Conservation (phyloP, 1,140 invertebrate genomes). For the Hormaphis cornu region DNA sequence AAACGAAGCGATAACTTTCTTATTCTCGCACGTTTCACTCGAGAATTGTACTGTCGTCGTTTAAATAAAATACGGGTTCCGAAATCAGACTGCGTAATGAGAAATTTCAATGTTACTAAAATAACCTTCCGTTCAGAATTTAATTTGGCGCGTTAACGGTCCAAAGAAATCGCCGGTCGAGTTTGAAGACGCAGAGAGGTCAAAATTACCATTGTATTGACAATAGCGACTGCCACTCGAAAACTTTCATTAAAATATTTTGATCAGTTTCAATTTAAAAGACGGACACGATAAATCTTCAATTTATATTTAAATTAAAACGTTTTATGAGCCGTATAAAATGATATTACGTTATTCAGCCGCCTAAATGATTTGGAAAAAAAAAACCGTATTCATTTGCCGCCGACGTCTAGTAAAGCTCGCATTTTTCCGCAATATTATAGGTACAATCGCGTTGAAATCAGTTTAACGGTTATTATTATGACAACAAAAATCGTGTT, state of each 20-base stretch:
- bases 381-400: too few relatives aligned
- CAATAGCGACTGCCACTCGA: background rate
- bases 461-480: too few relatives aligned
- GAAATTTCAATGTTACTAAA: background rate
- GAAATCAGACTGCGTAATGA: background rate
- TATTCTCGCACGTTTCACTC: background rate
- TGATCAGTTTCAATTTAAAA: background rate
- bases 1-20: background rate
- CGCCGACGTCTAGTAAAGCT: too few relatives aligned
- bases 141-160: background rate
- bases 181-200: background rate
- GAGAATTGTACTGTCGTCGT: background rate
- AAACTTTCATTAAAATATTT: slow-evolving; percentile 19
- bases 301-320: background rate
- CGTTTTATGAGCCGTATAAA: too few relatives aligned
- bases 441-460: too few relatives aligned
- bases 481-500: too few relatives aligned
- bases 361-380: background rate
- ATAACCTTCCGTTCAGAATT: background rate
- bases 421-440: too few relatives aligned
- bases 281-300: background rate
- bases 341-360: background rate
- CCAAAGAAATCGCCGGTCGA: background rate
- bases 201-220: slow-evolving; percentile 19
- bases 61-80: background rate